These are phyloP conservation scores for Cheilosia urbana DNA, from an alignment of 2,888 invertebrate species.

Conservation along the genomic window DNA sequence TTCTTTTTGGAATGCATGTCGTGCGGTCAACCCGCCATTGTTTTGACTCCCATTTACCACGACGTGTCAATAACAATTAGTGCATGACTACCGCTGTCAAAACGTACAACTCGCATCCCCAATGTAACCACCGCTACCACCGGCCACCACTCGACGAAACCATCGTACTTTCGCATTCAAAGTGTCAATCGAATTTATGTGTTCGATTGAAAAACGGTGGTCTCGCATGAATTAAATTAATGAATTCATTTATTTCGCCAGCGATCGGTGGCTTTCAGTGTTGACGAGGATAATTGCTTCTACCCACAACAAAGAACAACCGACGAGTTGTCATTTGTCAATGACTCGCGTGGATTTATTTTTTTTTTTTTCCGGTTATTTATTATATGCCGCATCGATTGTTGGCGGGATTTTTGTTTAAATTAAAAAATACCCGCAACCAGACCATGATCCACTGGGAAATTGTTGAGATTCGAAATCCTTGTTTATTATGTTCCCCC, in stretches of 20 bases:
- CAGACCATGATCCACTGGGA: slow-evolving; percentile 23
- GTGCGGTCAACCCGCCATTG: slow-evolving; percentile 37
- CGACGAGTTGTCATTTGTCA: slow-evolving; percentile 65
- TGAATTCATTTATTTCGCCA: slow-evolving; percentile 60
- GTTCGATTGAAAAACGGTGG: slow-evolving; percentile 58
- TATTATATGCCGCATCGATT: slow-evolving; percentile 25
- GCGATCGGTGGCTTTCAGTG: slow-evolving; percentile 43
- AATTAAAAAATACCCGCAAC: slow-evolving; percentile 33
- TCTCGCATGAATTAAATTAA: slow-evolving; percentile 66
- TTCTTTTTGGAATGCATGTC: not conserved
- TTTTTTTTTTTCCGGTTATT: slow-evolving; percentile 27
- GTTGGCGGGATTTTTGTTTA: slow-evolving; percentile 30
- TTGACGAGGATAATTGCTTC: slow-evolving; percentile 61
- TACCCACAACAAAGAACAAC: slow-evolving; percentile 60
- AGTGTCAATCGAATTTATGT: slow-evolving; percentile 65
- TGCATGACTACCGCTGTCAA: slow-evolving; percentile 49
- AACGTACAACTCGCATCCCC: slow-evolving; percentile 18
- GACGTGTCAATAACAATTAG: slow-evolving; percentile 68
- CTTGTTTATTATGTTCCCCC: not conserved
- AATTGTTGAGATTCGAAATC: slow-evolving; percentile 7
- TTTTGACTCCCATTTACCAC: slow-evolving; percentile 40
- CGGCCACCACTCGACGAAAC: not conserved
- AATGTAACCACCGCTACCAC: slow-evolving; percentile 14
- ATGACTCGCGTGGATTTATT: slow-evolving; percentile 20
- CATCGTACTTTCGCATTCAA: slow-evolving; percentile 19